These are phyloP conservation scores for Adelosebastes latens DNA, from an alignment of 2,797 vertebrate species.

Conservation along the genomic window DNA sequence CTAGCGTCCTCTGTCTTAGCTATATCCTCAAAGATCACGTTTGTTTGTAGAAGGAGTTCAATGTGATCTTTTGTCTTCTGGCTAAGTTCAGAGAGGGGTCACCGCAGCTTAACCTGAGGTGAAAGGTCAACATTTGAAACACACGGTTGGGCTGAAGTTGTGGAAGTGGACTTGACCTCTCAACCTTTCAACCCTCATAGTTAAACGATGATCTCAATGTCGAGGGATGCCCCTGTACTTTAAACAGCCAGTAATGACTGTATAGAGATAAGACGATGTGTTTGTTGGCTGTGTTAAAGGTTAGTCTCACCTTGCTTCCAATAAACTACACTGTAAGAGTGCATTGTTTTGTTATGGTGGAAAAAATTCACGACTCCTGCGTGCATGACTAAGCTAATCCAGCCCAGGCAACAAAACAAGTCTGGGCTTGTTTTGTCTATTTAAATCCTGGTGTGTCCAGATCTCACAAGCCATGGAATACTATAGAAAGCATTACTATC, in stretches of 20 bases:
- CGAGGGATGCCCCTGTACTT: slow-evolving; percentile 58
- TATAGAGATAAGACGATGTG: slow-evolving; percentile 56
- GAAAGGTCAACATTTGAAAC: slow-evolving; percentile 31
- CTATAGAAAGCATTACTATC: slow-evolving; percentile 12
- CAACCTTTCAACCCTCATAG: slow-evolving; percentile 10
- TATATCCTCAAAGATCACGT: not conserved
- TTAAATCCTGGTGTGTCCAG: slow-evolving; percentile 41
- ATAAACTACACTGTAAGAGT: slow-evolving; percentile 21
- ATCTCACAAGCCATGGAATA: slow-evolving; percentile 30
- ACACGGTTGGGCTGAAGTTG: not conserved
- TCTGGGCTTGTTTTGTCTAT: slow-evolving; percentile 63
- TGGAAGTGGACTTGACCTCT: slow-evolving; percentile 39
- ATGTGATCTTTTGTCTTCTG: not conserved
- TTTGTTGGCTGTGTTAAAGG: slow-evolving; percentile 63
- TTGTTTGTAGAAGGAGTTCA: not conserved
- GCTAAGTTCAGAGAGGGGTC: slow-evolving; percentile 18
- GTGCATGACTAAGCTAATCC: slow-evolving; percentile 53
- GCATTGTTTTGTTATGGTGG: slow-evolving; percentile 53
- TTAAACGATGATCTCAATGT: slow-evolving; percentile 1
- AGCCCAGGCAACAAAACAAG: slow-evolving; percentile 55
- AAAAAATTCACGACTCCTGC: slow-evolving; percentile 49
- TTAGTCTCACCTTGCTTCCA: slow-evolving; percentile 40
- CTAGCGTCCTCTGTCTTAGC: not conserved
- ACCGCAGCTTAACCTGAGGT: slow-evolving; percentile 4
- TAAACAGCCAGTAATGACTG: slow-evolving; percentile 56